These are phyloP conservation scores for Orchesella flavescens DNA, from an alignment of 2,888 invertebrate genomes.

Conservation along the genomic window DNA sequence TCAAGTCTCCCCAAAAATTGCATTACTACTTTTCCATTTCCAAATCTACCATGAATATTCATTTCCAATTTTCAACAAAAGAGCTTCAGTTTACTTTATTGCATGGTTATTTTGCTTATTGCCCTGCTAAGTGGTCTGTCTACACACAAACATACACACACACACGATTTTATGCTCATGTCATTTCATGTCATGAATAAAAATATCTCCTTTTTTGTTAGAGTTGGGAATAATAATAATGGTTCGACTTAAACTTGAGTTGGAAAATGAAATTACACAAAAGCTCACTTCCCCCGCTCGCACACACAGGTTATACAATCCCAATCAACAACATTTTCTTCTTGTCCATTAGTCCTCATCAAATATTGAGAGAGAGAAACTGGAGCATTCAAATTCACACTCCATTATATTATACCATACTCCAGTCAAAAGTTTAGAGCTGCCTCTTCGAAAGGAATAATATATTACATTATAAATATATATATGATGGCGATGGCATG, in stretches of 20 bases:
- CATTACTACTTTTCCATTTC: constrained; percentile 33
- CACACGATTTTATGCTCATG: too few relatives aligned
- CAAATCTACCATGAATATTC: constrained; percentile 57
- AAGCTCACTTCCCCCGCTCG: neutral
- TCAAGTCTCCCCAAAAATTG: neutral
- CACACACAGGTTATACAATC: neutral
- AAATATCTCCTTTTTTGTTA: neutral
- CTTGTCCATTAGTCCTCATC: too few relatives aligned
- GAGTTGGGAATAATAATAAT: neutral
- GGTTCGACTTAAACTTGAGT: too few relatives aligned
- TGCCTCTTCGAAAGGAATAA: too few relatives aligned
- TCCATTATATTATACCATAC: too few relatives aligned
- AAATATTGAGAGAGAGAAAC: too few relatives aligned
- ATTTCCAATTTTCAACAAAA: constrained; percentile 5
- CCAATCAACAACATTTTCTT: too few relatives aligned
- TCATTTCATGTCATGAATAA: neutral
- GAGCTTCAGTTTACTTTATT: neutral
- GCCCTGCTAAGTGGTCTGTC: constrained; percentile 40
- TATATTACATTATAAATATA: too few relatives aligned
- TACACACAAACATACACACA: neutral
- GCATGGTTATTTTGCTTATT: constrained; percentile 18
- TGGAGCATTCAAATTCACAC: too few relatives aligned
- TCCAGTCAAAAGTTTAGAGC: too few relatives aligned
- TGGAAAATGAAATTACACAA: neutral
- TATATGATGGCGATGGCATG: too few relatives aligned